These are phyloP conservation scores for Morpho achilles DNA, from an alignment of 2,888 invertebrate species.

Conservation along the genomic window DNA sequence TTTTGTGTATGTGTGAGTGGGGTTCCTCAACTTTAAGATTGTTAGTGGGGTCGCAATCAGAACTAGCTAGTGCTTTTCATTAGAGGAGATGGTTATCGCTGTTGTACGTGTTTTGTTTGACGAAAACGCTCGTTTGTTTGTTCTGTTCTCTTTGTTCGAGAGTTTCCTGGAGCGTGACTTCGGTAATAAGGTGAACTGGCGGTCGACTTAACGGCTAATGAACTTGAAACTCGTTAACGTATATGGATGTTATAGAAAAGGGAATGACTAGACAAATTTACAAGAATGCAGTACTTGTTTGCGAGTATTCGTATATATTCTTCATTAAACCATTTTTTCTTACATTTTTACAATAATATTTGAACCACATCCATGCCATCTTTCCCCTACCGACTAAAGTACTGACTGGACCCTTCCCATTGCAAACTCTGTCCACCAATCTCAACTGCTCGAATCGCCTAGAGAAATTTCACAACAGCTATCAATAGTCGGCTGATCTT, in stretches of 20 bases:
- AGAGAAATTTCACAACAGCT: too few species aligned
- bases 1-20: constrained; percentile 50
- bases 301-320: too few species aligned
- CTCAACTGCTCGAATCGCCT: too few species aligned
- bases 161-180: constrained; percentile 23
- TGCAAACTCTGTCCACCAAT: too few species aligned
- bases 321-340: too few species aligned
- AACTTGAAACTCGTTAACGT: constrained; percentile 5
- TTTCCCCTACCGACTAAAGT: too few species aligned
- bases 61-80: constrained; percentile 69
- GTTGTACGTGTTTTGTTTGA: constrained; percentile 63
- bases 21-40: constrained; percentile 70
- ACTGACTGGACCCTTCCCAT: too few species aligned
- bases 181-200: constrained; percentile 22
- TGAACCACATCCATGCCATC: too few species aligned
- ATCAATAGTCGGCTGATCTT: too few species aligned
- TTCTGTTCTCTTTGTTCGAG: constrained; percentile 36
- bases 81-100: constrained; percentile 69
- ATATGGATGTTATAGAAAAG: constrained; percentile 2
- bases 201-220: constrained; percentile 9
- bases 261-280: too few species aligned
- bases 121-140: constrained; percentile 50
- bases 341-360: too few species aligned
- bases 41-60: constrained; percentile 75
- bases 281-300: too few species aligned